These are phyloP conservation scores for Oplegnathus fasciatus DNA, from an alignment of 2,113 vertebrate genomes.

Conservation along the genomic window DNA sequence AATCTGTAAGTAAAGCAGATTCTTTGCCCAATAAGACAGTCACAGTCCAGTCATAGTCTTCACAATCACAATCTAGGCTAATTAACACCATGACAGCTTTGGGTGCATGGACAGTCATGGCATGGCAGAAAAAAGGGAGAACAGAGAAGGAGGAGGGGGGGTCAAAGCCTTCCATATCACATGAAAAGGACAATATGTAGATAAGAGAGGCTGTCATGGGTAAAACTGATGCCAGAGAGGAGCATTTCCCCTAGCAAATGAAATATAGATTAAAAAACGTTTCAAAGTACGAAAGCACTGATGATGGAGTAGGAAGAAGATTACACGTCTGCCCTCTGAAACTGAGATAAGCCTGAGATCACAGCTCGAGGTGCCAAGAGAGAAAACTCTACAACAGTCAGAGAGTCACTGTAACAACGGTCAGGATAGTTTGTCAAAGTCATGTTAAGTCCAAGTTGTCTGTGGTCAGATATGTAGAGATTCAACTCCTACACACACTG, in stretches of 20 bases:
- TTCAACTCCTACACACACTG: neutral
- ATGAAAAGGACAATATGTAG: constrained; percentile 45
- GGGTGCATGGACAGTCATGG: constrained; percentile 40
- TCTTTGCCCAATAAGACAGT: constrained; percentile 19
- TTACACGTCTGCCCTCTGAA: constrained; percentile 16
- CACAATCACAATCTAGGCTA: constrained; percentile 53
- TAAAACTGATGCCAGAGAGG: neutral
- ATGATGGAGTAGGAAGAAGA: constrained; percentile 13
- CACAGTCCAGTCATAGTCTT: constrained; percentile 52
- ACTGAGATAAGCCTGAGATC: constrained; percentile 31
- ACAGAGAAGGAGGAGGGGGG: neutral
- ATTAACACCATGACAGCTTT: constrained; percentile 69
- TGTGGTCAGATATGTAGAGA: constrained; percentile 7
- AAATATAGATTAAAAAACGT: constrained; percentile 45
- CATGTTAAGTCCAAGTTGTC: neutral
- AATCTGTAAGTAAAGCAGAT: neutral
- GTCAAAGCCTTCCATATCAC: constrained; percentile 24
- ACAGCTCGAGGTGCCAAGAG: constrained; percentile 19
- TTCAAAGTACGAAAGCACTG: constrained; percentile 18
- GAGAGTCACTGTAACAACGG: neutral
- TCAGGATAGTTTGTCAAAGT: constrained; percentile 31
- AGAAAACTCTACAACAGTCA: constrained; percentile 27
- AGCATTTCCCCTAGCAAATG: neutral
- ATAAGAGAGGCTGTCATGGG: constrained; percentile 19
- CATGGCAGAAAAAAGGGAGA: constrained; percentile 29